phyloP scores from a whole-genome alignment of 2,113 vertebrate genomes.

The Planiliza haematocheilus region DNA sequence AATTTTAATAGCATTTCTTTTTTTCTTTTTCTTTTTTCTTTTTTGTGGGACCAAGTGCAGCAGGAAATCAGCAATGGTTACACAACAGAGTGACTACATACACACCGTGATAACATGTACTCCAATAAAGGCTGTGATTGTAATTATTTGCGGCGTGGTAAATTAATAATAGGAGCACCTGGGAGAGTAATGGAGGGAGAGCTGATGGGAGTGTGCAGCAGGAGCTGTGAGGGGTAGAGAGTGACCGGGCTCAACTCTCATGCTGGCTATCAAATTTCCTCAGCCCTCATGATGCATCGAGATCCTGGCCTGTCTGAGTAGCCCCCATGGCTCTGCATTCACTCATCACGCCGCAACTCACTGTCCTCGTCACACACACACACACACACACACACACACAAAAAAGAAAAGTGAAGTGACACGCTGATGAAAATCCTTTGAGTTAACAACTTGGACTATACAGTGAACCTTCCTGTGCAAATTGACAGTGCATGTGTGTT shows the following conservation, averaged over 20 bases:
- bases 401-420: not conserved
- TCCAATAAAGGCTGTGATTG: conserved; percentile 51
- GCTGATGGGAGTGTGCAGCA: conserved; percentile 36
- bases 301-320: conserved; percentile 48
- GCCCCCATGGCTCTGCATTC: conserved; percentile 36
- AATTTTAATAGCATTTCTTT: conserved; percentile 45
- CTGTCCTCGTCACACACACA: not conserved
- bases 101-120: conserved; percentile 26
- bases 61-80: conserved; percentile 17
- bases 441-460: too few species aligned
- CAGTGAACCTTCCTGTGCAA: not conserved
- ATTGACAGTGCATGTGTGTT: too few species aligned
- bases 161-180: conserved; percentile 62
- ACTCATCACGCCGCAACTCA: conserved; percentile 21
- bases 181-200: conserved; percentile 40
- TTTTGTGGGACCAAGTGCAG: conserved; percentile 28
- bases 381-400: too few species aligned
- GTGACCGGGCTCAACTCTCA: conserved; percentile 42
- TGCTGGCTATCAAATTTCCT: conserved; percentile 65
- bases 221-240: conserved; percentile 35
- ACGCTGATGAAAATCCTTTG: too few species aligned
- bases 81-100: conserved; percentile 20
- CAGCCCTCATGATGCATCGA: conserved; percentile 46
- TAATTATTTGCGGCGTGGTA: conserved; percentile 60
- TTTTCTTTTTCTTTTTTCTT: too few species aligned